These are phyloP conservation scores for Euclidia mi DNA, from an alignment of 2,888 invertebrate species.

Conservation along the genomic window DNA sequence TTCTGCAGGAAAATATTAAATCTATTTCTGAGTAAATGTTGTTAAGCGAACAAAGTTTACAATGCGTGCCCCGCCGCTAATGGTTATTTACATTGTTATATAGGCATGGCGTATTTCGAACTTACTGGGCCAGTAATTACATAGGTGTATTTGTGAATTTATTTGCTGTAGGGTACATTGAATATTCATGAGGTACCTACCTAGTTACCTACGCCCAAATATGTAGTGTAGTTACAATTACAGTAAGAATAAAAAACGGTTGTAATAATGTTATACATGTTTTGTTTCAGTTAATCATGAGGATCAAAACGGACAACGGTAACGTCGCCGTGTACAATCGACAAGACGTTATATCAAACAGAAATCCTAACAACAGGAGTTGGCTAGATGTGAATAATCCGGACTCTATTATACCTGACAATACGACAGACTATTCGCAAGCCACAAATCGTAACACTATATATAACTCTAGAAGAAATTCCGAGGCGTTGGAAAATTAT, in stretches of 20 bases:
- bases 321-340: constrained; percentile 68
- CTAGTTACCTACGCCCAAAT: too few relatives aligned
- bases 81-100: constrained; percentile 7
- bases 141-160: not conserved
- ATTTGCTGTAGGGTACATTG: not conserved
- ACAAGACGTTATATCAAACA: constrained; percentile 60
- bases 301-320: constrained; percentile 80
- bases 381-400: constrained; percentile 63
- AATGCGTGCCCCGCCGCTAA: constrained; percentile 9
- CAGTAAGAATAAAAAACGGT: not conserved
- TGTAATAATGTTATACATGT: constrained; percentile 1
- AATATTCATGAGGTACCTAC: constrained; percentile 11
- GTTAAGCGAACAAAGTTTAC: constrained; percentile 12
- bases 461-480: constrained; percentile 60
- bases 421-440: constrained; percentile 61
- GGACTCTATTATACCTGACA: constrained; percentile 58
- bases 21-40: constrained; percentile 9
- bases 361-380: constrained; percentile 59
- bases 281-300: constrained; percentile 80
- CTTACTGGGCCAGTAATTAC: not conserved
- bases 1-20: constrained; percentile 14
- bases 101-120: constrained; percentile 12
- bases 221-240: not conserved
- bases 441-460: constrained; percentile 64
- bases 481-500: constrained; percentile 62